Evolutionary conservation across 2,797 vertebrate genomes (phyloP), one percentile per base, ranked within the genome.

Genomic region (Tragelaphus eurycerus): DNA sequence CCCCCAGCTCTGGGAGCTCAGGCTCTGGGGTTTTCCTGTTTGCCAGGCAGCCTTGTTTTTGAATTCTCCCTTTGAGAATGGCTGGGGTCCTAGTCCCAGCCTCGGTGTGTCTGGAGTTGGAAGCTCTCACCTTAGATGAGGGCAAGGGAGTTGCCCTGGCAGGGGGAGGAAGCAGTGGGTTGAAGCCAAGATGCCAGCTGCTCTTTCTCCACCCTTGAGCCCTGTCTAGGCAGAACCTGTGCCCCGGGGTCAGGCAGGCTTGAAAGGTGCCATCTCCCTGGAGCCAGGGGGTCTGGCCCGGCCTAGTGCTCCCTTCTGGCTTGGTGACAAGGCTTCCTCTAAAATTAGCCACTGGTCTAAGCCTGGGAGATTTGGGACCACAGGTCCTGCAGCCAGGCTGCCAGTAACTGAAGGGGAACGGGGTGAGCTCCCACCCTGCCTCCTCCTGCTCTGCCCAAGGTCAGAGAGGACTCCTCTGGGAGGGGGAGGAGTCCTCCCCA

Each of bases 311-410:
- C 52, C 62, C 78, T 96, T 57, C 59, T 92, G 90, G 88, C 85
- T 89, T 93, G 85, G 88, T 3, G 52, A 91, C 93, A 96, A 60
- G 86, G 38, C 43, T 67, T 78, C 38, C 2, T 93, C 97, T 98
- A 98, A 97, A 97, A 97, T 97, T 98, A 98, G 97, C 67, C 34
- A 59, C 86, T 60, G 31, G 92, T 85, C 81, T 97, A 97, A 95
- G 96, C 94, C 48, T 13, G 59, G 48, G 74, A 96, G 97, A 97
- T 97, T 98, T 98, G 1, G 94, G 86, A 76, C 76, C 90, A 90
- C 50, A 64, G 76, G 52, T 91, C 93, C 54, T 59, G 86, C 4
- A 34, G 94, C 85, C 59, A 4, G 76, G 50, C 95, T 94, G 97
- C 87, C 92, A 89, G 92, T 31, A 81, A 64, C 29, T 25, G 7